Conservation (phyloP, 1,140 invertebrate species). For the Ceratitis capitata region DNA sequence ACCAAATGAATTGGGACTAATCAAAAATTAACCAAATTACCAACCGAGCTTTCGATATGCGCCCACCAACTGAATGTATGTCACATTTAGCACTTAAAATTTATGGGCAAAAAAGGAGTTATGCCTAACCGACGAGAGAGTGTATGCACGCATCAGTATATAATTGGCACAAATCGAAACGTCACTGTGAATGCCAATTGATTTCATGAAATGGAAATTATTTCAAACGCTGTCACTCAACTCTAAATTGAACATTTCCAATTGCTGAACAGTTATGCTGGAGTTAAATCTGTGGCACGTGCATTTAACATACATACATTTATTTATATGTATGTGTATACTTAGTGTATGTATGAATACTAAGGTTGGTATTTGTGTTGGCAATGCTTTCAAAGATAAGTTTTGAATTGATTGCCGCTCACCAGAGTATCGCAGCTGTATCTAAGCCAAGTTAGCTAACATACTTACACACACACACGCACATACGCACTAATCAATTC, state of each 20-base stretch:
- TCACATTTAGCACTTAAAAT: not conserved
- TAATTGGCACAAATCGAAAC: constrained; percentile 36
- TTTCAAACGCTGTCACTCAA: constrained; percentile 30
- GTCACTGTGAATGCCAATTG: constrained; percentile 35
- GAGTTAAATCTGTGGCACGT: not conserved
- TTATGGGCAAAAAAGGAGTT: not conserved
- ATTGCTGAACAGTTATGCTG: not conserved
- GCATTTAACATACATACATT: not conserved
- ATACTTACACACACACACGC: no score
- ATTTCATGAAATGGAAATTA: constrained; percentile 27
- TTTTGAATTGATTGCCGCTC: not conserved
- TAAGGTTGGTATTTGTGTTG: no score
- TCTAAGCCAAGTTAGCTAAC: no score
- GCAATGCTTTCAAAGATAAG: not conserved
- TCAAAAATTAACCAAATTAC: no score
- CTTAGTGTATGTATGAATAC: no score
- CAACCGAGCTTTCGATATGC: not conserved
- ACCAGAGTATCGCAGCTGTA: no score
- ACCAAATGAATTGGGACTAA: no score
- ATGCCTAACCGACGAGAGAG: not conserved
- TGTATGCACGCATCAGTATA: not conserved
- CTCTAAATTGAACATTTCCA: not conserved
- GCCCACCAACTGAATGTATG: not conserved
- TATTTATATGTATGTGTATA: not conserved
- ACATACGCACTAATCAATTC: no score